These are phyloP conservation scores for Antheraea assamensis DNA, from an alignment of 2,888 invertebrate genomes.

Conservation along the genomic window DNA sequence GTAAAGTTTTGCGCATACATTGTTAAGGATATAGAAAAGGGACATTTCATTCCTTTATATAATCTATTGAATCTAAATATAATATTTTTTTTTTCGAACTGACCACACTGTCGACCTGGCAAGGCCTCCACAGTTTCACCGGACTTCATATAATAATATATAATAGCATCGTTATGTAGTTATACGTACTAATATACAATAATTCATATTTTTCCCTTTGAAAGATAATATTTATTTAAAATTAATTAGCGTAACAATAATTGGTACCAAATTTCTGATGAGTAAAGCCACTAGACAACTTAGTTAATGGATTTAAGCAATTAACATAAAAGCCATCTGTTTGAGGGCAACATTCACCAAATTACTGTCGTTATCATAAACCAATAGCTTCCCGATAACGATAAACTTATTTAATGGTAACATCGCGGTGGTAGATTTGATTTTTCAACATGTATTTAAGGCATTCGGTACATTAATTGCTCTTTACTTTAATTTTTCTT, in stretches of 20 bases:
- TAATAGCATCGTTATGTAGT: too few relatives aligned
- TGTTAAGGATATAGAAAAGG: too few relatives aligned
- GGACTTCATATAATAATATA: too few relatives aligned
- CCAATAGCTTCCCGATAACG: slow-evolving; percentile 16
- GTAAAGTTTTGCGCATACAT: too few relatives aligned
- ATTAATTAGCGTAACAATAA: not conserved
- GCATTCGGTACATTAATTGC: not conserved
- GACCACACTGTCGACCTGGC: too few relatives aligned
- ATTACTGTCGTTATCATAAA: slow-evolving; percentile 20
- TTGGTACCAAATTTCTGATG: not conserved
- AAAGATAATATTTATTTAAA: not conserved
- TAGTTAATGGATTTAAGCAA: not conserved
- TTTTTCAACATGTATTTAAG: not conserved
- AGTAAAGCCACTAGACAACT: not conserved
- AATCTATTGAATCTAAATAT: too few relatives aligned
- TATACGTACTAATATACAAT: too few relatives aligned
- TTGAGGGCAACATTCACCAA: slow-evolving; percentile 20
- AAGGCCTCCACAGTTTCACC: too few relatives aligned
- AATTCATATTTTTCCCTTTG: not conserved
- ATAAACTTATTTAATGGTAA: slow-evolving; percentile 11
- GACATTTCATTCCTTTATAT: too few relatives aligned
- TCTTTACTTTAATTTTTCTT: too few relatives aligned
- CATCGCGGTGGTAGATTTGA: not conserved
- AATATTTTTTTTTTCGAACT: too few relatives aligned
- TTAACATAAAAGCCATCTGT: slow-evolving; percentile 19